Evolutionary conservation across 2,113 vertebrate genomes (phyloP).

Genomic region (Gymnorhina tibicen): DNA sequence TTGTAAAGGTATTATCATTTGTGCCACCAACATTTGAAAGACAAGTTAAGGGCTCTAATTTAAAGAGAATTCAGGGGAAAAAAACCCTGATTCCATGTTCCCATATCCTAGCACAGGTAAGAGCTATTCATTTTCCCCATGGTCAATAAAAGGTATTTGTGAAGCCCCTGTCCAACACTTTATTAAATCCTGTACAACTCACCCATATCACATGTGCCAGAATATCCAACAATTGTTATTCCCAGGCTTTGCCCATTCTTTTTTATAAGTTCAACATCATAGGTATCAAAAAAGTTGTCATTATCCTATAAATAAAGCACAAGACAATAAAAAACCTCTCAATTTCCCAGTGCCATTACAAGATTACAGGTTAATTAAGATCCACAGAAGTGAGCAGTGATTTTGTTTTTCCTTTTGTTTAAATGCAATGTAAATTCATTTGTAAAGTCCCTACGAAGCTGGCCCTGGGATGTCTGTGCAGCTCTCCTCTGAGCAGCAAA

Average conservation of each 20-base stretch:
- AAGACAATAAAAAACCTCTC: neutral
- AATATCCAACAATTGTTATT: slow-evolving; percentile 91
- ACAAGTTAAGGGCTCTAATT: neutral
- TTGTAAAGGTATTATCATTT: neutral
- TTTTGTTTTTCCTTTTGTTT: neutral
- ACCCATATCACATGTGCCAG: slow-evolving; percentile 79
- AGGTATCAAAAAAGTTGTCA: slow-evolving; percentile 80
- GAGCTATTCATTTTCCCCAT: neutral
- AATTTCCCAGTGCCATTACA: neutral
- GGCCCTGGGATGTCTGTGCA: neutral
- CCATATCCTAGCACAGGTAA: neutral
- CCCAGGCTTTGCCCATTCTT: slow-evolving; percentile 92
- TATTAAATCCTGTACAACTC: neutral
- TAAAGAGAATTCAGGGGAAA: neutral
- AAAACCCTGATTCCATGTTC: neutral
- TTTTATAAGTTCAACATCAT: slow-evolving; percentile 84
- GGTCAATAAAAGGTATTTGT: neutral
- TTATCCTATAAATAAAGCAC: slow-evolving; percentile 71
- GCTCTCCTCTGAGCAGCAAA: neutral
- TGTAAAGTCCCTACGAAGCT: neutral
- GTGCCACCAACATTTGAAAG: neutral
- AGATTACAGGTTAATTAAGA: neutral
- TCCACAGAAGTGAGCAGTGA: neutral
- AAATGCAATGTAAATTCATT: neutral
- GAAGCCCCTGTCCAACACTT: neutral